phyloP scores from a whole-genome alignment of 2,797 vertebrate species.

The Pseudocheirus occidentalis region DNA sequence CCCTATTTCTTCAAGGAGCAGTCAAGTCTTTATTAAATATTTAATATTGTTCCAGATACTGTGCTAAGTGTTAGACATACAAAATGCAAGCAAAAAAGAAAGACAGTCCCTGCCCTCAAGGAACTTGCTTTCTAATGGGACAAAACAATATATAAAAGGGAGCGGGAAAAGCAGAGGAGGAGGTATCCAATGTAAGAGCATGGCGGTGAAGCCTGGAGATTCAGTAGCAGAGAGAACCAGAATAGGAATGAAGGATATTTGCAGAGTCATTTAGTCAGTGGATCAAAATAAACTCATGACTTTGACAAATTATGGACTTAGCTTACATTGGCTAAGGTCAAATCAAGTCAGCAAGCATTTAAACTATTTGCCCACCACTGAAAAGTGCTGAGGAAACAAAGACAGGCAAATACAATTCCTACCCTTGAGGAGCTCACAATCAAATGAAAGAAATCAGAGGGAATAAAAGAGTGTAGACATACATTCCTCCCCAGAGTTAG shows the following conservation, averaged over 20 bases:
- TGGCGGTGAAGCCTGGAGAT: background rate
- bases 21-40: background rate
- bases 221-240: background rate
- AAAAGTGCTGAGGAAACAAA: background rate
- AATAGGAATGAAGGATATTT: background rate
- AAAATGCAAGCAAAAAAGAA: background rate
- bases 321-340: background rate
- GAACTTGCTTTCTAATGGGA: background rate
- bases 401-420: background rate
- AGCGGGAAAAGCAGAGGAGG: background rate
- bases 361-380: background rate
- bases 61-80: background rate
- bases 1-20: background rate
- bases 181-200: background rate
- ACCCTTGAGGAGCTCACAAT: background rate
- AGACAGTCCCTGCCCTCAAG: background rate
- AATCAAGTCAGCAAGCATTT: background rate
- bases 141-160: background rate
- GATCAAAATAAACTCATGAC: background rate
- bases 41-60: background rate
- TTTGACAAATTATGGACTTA: background rate
- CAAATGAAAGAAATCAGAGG: background rate
- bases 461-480: background rate
- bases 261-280: background rate
- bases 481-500: background rate